Base-by-base conservation (phyloP, 2,113 vertebrate genomes). In the Ancistrus triradiatus region DNA sequence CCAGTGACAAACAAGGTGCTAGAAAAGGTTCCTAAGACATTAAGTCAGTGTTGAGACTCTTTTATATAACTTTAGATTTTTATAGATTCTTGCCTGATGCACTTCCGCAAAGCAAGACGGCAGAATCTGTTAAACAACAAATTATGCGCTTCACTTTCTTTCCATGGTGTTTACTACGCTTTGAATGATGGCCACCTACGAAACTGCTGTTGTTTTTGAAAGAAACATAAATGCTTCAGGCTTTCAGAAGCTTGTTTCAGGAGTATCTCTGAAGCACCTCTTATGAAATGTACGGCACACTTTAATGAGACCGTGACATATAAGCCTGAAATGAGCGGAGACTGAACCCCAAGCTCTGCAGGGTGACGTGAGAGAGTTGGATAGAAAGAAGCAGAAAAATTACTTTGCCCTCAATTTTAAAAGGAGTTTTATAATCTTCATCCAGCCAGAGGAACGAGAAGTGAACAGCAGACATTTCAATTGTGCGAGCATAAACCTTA, bases 391-490 rank as follows among this genome's bases (percentile, higher is more conserved):
- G 38, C 3, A 24, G 17, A 43, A 7, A 33, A 14, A 19, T 14
- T n/a, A 17, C 31, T 21, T 15, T 60, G 58, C 46, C 18, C 43
- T 47, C 43, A 59, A 59, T 25, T 13, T 37, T 37, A 17, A 59
- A 47, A 31, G 5, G 2, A 4, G 8, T 17, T 17, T 44, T 44
- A 31, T 27, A 8, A 28, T 42, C 38, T 60, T 60, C 28, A 17
- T 59, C 38, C 18, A 46, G 11, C 22, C 7, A 47, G 43, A 33
- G 11, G 47, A 31, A 33, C 35, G 43, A 33, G 9, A 19, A 59
- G 5, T 28, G 22, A 59, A 19, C 42, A 10, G 38, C 25, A 31
- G 6, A 47, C 18, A 2, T 21, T 47, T n/a, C 40, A 7, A 7
- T 35, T 47, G 21, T 22, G 21, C 15, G 24, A 4, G 19, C n/a